phyloP scores from a whole-genome alignment of 1,140 invertebrate species.

The Drosophila miranda region DNA sequence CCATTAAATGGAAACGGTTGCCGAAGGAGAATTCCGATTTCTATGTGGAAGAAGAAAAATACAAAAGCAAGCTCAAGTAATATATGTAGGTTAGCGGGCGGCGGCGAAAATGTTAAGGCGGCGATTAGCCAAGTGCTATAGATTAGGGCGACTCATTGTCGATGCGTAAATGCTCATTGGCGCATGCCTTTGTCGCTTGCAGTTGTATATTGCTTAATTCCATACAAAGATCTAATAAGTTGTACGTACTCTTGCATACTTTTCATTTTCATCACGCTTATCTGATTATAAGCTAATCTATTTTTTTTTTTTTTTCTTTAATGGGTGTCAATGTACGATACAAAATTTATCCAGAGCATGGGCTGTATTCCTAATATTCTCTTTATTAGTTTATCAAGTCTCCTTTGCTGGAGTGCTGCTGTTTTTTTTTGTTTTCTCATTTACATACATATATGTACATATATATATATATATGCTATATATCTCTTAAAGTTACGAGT shows the following conservation, averaged over 20 bases:
- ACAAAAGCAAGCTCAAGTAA: slow-evolving; percentile 82
- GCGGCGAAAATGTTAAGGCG: slow-evolving; percentile 50
- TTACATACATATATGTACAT: slow-evolving; percentile 24
- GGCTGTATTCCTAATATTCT: slow-evolving; percentile 61
- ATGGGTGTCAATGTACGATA: slow-evolving; percentile 33
- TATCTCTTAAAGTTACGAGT: slow-evolving; percentile 73
- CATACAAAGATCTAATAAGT: background rate
- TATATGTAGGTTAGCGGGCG: slow-evolving; percentile 31
- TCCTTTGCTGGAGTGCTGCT: slow-evolving; percentile 55
- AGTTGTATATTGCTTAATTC: slow-evolving; percentile 4
- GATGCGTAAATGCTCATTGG: slow-evolving; percentile 10
- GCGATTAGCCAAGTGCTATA: slow-evolving; percentile 51
- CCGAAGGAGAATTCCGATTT: slow-evolving; percentile 84
- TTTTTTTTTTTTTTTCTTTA: background rate
- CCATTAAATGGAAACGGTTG: slow-evolving; percentile 84
- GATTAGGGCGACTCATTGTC: slow-evolving; percentile 53
- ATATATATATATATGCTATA: slow-evolving; percentile 69
- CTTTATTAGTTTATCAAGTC: slow-evolving; percentile 79
- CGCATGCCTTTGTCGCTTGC: background rate
- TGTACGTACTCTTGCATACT: too few relatives aligned
- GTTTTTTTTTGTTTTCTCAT: slow-evolving; percentile 34
- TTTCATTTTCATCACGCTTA: slow-evolving; percentile 1
- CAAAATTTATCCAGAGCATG: background rate
- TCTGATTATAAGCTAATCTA: background rate
- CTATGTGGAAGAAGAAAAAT: slow-evolving; percentile 85